Percentiles rank a stretch among this genome's conserved stretches.
phyloP scores from a whole-genome alignment of 1,140 invertebrate species.

The Drosophila varians region DNA sequence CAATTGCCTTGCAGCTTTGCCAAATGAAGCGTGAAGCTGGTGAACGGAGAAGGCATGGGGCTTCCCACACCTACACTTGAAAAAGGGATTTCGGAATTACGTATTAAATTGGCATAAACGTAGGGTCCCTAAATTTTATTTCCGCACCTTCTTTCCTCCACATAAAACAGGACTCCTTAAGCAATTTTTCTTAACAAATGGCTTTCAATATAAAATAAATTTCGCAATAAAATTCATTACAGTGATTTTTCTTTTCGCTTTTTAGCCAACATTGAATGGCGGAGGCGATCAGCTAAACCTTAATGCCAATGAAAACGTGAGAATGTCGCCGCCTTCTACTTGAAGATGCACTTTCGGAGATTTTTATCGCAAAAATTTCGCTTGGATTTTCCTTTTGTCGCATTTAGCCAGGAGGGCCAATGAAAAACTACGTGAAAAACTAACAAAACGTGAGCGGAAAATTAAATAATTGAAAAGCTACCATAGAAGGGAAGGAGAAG shows the following conservation, averaged over 20 bases:
- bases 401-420: constrained; percentile 48
- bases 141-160: too few species aligned
- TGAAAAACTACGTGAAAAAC: constrained; percentile 46
- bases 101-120: too few species aligned
- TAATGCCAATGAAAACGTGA: constrained; percentile 81
- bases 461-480: constrained; percentile 79
- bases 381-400: constrained; percentile 61
- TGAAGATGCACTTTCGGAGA: constrained; percentile 72
- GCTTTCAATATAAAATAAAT: not conserved
- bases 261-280: constrained; percentile 5
- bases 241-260: not conserved
- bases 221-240: not conserved
- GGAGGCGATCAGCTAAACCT: constrained; percentile 67
- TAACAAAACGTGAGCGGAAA: constrained; percentile 75
- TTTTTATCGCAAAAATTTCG: constrained; percentile 68
- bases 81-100: not conserved
- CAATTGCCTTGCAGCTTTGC: constrained; percentile 55
- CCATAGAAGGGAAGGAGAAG: constrained; percentile 1
- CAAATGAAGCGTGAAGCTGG: constrained; percentile 67
- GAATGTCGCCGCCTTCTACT: constrained; percentile 64
- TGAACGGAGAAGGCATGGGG: constrained; percentile 17
- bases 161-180: not conserved
- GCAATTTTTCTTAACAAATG: not conserved
- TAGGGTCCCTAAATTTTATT: too few species aligned
- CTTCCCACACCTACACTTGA: constrained; percentile 11